These are phyloP conservation scores for Otolemur crassicaudatus DNA, from an alignment of 2,797 vertebrate genomes.

Conservation along the genomic window DNA sequence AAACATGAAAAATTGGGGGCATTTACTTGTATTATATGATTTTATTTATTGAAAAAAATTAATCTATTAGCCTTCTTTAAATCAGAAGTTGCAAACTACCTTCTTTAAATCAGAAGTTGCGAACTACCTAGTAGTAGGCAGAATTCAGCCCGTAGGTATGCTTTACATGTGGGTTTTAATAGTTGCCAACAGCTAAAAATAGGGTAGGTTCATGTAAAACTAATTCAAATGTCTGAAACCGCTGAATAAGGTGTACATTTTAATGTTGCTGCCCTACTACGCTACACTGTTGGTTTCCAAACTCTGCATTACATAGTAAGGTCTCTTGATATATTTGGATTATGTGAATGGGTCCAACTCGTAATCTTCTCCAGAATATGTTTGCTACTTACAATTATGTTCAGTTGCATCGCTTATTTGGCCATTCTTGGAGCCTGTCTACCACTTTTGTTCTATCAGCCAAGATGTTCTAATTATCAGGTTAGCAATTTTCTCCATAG, in stretches of 20 bases:
- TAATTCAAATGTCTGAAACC: neutral
- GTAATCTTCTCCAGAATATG: neutral
- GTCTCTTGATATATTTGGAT: neutral
- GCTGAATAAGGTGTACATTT: neutral
- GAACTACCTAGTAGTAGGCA: neutral
- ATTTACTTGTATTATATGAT: conserved; percentile 15
- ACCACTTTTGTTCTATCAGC: neutral
- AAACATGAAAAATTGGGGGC: neutral
- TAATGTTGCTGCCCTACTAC: neutral
- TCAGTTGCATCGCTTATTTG: neutral
- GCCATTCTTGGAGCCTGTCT: neutral
- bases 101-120: conserved; percentile 31
- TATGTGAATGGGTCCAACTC: neutral
- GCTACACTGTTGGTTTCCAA: neutral
- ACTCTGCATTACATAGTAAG: neutral
- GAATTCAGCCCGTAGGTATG: neutral
- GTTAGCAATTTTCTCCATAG: neutral
- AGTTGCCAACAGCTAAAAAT: conserved; percentile 50
- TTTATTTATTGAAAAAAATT: conserved; percentile 28
- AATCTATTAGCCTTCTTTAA: neutral
- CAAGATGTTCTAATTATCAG: neutral
- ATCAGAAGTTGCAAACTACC: conserved; percentile 8
- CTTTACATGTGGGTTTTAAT: conserved; percentile 5
- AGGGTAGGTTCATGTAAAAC: conserved; percentile 6
- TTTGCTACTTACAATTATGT: neutral